phyloP scores from a whole-genome alignment of 2,797 vertebrate genomes.

The Malurus leucopterus region DNA sequence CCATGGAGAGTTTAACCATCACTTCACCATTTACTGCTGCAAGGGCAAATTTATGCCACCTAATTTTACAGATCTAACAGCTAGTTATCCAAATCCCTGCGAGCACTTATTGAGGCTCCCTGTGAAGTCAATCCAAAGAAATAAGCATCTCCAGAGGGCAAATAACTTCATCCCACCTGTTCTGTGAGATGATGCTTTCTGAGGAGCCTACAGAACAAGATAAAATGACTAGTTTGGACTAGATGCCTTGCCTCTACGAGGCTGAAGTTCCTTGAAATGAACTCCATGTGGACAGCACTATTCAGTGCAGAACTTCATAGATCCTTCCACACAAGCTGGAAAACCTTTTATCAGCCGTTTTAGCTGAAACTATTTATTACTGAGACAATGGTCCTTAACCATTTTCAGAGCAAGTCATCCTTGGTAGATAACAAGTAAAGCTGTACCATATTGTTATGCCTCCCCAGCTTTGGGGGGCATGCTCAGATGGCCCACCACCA shows the following conservation, averaged over 20 bases:
- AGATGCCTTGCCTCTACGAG: neutral
- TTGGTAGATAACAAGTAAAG: neutral
- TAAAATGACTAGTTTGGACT: neutral
- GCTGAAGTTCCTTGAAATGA: neutral
- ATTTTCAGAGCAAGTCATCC: neutral
- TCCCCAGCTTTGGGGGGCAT: neutral
- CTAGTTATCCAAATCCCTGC: slow-evolving; percentile 23
- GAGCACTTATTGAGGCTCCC: slow-evolving; percentile 12
- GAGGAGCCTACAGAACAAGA: neutral
- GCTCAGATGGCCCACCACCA: neutral
- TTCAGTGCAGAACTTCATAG: neutral
- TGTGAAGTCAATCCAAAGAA: slow-evolving; percentile 55
- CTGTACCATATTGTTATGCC: neutral
- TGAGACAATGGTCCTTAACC: neutral
- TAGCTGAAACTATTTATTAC: neutral
- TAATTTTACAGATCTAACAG: slow-evolving; percentile 29
- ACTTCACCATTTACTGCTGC: neutral
- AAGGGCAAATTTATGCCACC: slow-evolving; percentile 13
- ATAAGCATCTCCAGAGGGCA: slow-evolving; percentile 15
- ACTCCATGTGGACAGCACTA: neutral
- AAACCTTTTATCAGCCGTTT: neutral
- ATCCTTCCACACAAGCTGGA: neutral
- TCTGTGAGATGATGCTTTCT: neutral
- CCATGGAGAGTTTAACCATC: neutral
- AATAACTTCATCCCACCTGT: slow-evolving; percentile 43